These are phyloP conservation scores for Corynorhinus townsendii DNA, from an alignment of 2,113 vertebrate genomes.

Conservation along the genomic window DNA sequence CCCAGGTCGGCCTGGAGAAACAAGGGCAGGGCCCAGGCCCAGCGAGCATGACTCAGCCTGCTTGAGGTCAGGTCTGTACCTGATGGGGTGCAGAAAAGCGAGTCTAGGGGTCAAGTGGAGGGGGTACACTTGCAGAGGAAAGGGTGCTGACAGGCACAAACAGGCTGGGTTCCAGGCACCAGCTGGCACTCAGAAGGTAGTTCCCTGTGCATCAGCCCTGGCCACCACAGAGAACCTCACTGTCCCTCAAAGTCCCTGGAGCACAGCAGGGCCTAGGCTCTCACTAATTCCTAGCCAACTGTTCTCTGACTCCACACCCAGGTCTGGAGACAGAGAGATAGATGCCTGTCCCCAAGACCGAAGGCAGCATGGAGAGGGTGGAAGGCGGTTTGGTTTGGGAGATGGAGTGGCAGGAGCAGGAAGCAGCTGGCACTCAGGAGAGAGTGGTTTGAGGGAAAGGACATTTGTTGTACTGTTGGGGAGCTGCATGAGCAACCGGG, in stretches of 20 bases:
- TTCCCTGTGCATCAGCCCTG: not conserved
- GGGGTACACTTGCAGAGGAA: not conserved
- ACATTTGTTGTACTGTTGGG: fast-evolving
- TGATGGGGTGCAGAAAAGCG: fast-evolving
- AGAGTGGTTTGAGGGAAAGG: not conserved
- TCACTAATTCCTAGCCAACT: not conserved
- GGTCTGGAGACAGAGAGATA: not conserved
- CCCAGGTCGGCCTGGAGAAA: constrained; percentile 87
- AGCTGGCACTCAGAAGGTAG: not conserved
- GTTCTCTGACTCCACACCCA: not conserved
- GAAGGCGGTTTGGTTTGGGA: not conserved
- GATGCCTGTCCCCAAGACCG: not conserved
- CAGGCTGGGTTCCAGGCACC: not conserved
- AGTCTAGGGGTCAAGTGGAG: not conserved
- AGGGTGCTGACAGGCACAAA: not conserved
- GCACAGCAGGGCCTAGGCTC: not conserved
- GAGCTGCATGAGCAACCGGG: not conserved
- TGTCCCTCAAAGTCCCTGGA: not conserved
- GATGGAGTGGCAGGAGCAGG: not conserved
- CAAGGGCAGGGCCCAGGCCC: not conserved
- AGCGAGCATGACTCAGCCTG: fast-evolving
- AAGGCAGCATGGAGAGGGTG: not conserved
- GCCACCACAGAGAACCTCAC: not conserved
- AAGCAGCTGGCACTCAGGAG: not conserved
- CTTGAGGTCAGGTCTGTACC: not conserved